phyloP scores from a whole-genome alignment of 2,797 vertebrate species.

The Myotis findleyi region DNA sequence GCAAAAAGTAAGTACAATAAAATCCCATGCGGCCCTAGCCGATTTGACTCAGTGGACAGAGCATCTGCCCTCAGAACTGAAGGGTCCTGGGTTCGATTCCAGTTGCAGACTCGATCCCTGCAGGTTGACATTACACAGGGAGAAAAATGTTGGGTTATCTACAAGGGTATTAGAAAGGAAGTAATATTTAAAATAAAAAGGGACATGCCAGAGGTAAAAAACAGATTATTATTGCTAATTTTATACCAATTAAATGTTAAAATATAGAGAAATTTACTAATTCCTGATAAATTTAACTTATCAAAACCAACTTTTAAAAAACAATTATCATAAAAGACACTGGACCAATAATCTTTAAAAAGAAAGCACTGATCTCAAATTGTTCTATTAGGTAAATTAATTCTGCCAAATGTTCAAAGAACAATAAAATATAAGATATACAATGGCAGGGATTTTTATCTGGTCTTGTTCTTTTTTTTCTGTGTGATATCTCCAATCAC shows the following conservation, averaged over 20 bases:
- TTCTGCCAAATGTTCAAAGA: slow-evolving; percentile 6
- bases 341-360: neutral
- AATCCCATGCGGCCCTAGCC: neutral
- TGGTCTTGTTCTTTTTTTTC: neutral
- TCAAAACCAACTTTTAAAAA: neutral
- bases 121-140: too few species aligned
- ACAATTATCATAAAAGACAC: neutral
- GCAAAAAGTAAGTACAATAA: neutral
- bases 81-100: neutral
- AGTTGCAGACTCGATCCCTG: neutral
- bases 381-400: slow-evolving; percentile 11
- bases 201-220: neutral
- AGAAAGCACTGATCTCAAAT: neutral
- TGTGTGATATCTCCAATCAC: neutral
- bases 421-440: neutral
- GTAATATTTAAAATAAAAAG: slow-evolving; percentile 21
- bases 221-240: neutral
- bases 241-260: neutral
- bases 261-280: neutral
- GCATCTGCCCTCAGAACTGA: neutral
- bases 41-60: neutral
- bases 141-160: too few species aligned
- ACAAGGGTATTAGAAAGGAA: neutral
- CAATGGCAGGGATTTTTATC: neutral
- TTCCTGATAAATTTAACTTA: neutral